A percentile compares a stretch with the other conserved stretches of the same genome.
Conservation (phyloP, 2,113 vertebrate species). For the Puffinus mauretanicus region DNA sequence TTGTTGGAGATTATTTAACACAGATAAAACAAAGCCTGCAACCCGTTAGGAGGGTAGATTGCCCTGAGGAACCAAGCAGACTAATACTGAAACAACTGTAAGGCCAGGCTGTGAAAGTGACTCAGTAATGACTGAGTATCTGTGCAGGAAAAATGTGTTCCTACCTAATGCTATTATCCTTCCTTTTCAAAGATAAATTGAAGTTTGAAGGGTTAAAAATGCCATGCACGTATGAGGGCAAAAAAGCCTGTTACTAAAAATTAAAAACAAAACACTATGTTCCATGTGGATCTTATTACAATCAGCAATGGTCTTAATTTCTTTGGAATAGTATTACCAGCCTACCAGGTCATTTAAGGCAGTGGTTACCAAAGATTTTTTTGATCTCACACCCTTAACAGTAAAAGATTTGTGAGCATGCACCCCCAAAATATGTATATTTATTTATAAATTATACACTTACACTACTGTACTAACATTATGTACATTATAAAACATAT, state of each 20-base stretch:
- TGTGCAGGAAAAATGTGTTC: background rate
- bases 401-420: background rate
- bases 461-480: background rate
- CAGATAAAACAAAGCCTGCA: background rate
- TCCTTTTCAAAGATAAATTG: background rate
- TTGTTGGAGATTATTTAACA: background rate
- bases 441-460: background rate
- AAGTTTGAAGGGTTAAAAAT: background rate
- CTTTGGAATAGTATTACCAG: background rate
- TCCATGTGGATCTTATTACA: background rate
- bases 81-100: background rate
- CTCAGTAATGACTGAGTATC: background rate
- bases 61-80: background rate
- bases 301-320: background rate
- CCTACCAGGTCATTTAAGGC: background rate
- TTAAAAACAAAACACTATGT: background rate
- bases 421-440: background rate
- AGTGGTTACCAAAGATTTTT: background rate
- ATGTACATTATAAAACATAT: background rate
- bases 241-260: background rate
- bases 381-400: background rate
- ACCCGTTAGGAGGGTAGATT: background rate
- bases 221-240: background rate
- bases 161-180: background rate
- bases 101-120: background rate